Evolutionary conservation across 2,113 vertebrate genomes (phyloP).

Genomic region (Triplophysa rosa): DNA sequence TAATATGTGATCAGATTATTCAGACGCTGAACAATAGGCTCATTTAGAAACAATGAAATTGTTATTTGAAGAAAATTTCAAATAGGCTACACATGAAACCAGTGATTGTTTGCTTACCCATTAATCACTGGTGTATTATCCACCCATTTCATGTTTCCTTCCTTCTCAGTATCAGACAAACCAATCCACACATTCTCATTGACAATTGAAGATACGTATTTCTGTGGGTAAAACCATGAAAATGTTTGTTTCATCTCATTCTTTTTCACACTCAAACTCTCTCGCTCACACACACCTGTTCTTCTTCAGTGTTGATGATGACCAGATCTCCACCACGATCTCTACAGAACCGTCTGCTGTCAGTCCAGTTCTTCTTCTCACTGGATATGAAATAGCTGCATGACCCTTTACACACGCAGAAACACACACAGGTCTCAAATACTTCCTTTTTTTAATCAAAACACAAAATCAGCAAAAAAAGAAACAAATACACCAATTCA

Average conservation of each 20-base stretch:
- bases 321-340: neutral
- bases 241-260: neutral
- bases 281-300: neutral
- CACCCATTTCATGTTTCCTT: neutral
- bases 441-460: no score
- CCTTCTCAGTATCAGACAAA: neutral
- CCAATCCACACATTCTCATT: neutral
- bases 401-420: neutral
- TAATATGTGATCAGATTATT: neutral
- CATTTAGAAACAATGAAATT: no score
- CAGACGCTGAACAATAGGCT: neutral
- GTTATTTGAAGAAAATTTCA: no score
- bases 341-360: neutral
- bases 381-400: neutral
- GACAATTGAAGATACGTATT: neutral
- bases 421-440: no score
- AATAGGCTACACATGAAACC: no score
- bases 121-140: neutral
- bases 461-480: no score
- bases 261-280: neutral
- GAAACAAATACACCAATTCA: no score
- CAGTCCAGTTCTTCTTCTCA: neutral
- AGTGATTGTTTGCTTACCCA: neutral
- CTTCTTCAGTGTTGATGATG: constrained; percentile 12
- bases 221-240: neutral